Conservation (phyloP, 2,113 vertebrate genomes). For the Mastomys natalensis region DNA sequence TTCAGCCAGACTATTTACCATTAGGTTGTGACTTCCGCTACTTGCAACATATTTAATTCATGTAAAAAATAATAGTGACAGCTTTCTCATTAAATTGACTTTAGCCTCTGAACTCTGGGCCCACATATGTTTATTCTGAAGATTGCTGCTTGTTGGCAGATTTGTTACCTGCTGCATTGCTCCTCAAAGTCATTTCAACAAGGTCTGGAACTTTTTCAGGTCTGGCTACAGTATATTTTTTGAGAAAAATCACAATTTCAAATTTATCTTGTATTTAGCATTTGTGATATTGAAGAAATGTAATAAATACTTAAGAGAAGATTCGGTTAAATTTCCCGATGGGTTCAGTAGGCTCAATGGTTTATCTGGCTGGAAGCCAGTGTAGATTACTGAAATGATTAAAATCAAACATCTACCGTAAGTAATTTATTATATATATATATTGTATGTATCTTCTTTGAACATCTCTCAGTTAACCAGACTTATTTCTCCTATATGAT, state of each 20-base stretch:
- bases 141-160: conserved; percentile 40
- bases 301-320: conserved; percentile 20
- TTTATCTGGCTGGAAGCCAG: not conserved
- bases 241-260: not conserved
- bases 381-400: conserved; percentile 46
- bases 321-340: conserved; percentile 42
- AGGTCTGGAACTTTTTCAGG: conserved; percentile 13
- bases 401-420: conserved; percentile 21
- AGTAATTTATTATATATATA: not conserved
- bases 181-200: conserved; percentile 55
- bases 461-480: not conserved
- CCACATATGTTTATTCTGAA: conserved; percentile 69
- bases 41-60: conserved; percentile 65
- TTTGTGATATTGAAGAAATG: conserved; percentile 44
- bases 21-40: conserved; percentile 60
- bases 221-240: conserved; percentile 5
- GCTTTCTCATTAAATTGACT: conserved; percentile 74
- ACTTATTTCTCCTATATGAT: conserved; percentile 27
- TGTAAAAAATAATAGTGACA: conserved; percentile 44
- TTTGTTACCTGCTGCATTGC: conserved; percentile 47
- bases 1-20: conserved; percentile 28
- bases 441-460: not conserved
- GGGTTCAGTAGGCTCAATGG: not conserved
- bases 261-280: conserved; percentile 47
- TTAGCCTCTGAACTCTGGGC: conserved; percentile 72